These are phyloP conservation scores for Polyommatus icarus DNA, from an alignment of 2,888 invertebrate species.

Conservation along the genomic window DNA sequence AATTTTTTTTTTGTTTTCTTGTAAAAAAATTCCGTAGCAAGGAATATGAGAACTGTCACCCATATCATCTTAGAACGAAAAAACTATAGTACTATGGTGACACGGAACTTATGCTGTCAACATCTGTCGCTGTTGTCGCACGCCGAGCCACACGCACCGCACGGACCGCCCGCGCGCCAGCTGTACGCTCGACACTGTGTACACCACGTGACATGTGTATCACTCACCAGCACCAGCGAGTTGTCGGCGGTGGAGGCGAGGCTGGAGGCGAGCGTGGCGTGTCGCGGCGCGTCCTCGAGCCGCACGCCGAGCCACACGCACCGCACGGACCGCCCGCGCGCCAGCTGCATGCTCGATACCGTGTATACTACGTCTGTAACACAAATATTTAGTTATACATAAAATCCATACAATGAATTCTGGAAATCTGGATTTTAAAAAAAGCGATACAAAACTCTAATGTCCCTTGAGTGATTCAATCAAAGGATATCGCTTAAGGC, in stretches of 20 bases:
- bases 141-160: conserved; percentile 83
- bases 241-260: conserved; percentile 73
- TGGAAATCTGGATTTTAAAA: no score
- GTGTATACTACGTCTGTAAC: conserved; percentile 73
- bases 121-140: conserved; percentile 44
- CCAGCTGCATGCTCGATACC: conserved; percentile 74
- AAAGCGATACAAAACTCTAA: no score
- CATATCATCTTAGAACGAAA: no score
- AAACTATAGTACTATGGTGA: no score
- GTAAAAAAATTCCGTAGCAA: no score
- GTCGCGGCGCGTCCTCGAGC: conserved; percentile 58
- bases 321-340: conserved; percentile 75
- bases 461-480: no score
- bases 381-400: neutral
- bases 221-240: conserved; percentile 60
- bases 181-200: conserved; percentile 34
- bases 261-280: conserved; percentile 71
- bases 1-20: no score
- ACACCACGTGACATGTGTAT: neutral
- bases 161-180: conserved; percentile 73
- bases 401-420: no score
- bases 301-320: conserved; percentile 82
- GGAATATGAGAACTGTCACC: no score
- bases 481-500: no score
- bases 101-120: no score